Base-by-base conservation (phyloP, 2,797 vertebrate species). In the Zenarchopterus dispar region DNA sequence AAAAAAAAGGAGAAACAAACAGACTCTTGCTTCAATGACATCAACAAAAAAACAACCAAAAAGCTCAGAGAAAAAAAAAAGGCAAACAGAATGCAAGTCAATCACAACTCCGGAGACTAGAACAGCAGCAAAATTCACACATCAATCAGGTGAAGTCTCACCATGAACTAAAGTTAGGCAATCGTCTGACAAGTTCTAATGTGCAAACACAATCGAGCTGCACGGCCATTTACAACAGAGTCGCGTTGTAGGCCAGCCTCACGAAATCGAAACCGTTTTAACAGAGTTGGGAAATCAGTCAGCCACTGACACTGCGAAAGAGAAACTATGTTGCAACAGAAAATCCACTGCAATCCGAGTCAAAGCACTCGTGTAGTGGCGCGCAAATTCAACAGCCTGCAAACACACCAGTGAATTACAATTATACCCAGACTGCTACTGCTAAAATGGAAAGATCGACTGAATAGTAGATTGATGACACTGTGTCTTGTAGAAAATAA, bases 61-160 rank as follows among this genome's bases (percentile, higher is more conserved):
- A 69, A 62, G 69, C 64, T 58, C 28, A 39, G 28, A 0, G 74
- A 7, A 62, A 59, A 77, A 7, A 62, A 59, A 77, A 65, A 65
- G 31, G 75, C 36, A 8, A 43, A 39, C 60, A 8, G 49, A 17
- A 53, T 36, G 16, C 0, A 42, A 49, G 26, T 68, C 22, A 42
- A 46, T 53, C 49, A 51, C 31, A 45, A n/a, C 16, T 11, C 3
- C 13, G 33, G 8, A 36, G 11, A 36, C 11, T 36, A 36, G 33
- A 36, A 36, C 2, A 36, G 9, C 33, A 10, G 33, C 33, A 36
- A 10, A 36, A 13, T 33, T 36, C 9, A 36, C 11, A 1, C 10
- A 13, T 36, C 2, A 11, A 45, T 10, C 42, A 31, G 21, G 22
- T 1, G 6, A n/a, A 28, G 11, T 8, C 15, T 42, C 6, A 26